A percentile compares a stretch with the other conserved stretches of the same genome.
These are phyloP conservation scores for Parthenolecanium corni DNA, from an alignment of 2,888 invertebrate species.

Conservation along the genomic window DNA sequence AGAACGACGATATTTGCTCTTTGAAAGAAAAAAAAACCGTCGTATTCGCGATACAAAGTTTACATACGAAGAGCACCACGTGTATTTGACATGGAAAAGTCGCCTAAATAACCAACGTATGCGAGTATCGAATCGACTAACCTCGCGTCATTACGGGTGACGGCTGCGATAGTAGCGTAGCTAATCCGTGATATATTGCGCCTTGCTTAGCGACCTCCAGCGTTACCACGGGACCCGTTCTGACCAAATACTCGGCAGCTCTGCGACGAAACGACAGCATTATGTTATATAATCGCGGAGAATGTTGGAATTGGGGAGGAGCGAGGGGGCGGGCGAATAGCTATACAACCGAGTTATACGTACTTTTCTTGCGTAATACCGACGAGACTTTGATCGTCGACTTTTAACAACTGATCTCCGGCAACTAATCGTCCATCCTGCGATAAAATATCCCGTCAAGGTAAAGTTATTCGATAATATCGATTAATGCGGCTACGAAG, in stretches of 20 bases:
- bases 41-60: too few species aligned
- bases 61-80: too few species aligned
- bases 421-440: constrained; percentile 87
- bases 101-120: too few species aligned
- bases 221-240: constrained; percentile 85
- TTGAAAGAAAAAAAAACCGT: too few species aligned
- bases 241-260: constrained; percentile 90
- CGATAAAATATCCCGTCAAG: constrained; percentile 9
- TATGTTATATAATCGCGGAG: neutral
- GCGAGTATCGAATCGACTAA: constrained; percentile 37
- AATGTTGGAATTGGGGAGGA: too few species aligned
- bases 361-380: constrained; percentile 70
- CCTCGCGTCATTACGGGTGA: constrained; percentile 69
- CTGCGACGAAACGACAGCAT: constrained; percentile 41
- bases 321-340: too few species aligned
- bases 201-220: constrained; percentile 96
- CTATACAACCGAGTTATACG: constrained; percentile 30
- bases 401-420: constrained; percentile 92
- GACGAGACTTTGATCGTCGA: constrained; percentile 89
- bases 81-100: neutral
- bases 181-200: constrained; percentile 90
- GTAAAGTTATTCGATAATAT: neutral
- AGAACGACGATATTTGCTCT: too few species aligned
- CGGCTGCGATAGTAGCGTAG: constrained; percentile 82
- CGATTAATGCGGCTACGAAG: too few species aligned